Evolutionary conservation across 1,140 invertebrate genomes (phyloP), one percentile per base, ranked within the genome.

Genomic region (Helicoverpa zea): DNA sequence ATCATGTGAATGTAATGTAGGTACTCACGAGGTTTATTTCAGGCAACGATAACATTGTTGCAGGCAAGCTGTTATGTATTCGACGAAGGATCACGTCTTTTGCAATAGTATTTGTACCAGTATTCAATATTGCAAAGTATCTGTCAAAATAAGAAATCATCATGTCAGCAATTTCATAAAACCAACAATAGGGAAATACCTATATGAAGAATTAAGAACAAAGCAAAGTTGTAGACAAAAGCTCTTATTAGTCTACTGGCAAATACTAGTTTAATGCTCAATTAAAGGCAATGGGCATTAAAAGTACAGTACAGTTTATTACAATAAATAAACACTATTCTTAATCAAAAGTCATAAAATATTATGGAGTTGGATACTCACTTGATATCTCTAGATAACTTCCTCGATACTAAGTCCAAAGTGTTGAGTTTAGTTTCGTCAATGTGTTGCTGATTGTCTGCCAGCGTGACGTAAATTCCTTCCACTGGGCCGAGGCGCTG

Each of bases 91-190:
- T 83, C 29, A 76, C 66, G 18, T 80, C n/a, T 30, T 29, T 18
- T 0, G 74, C 81, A 59, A 47, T 72, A 43, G 43, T 52, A 35
- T 43, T 43, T 3, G 61, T 51, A 64, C 59, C 52, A 9, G 29
- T 61, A 5, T 54, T 61, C 16, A 78, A 74, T 30, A 89, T 56
- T 35, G 82, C 83, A 58, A 88, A 90, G 78, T 86, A 82, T 80
- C 87, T 90, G 61, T n/a, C 12, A 30, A 72, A 52, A 72, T 29
- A 54, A 63, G 9, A 43, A 23, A 54, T 56, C 77, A 35, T 68
- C 58, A 51, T 23, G 3, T 35, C 5, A 43, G 5, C 35, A 35
- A 35, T 35, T 35, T 35, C 3, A 3, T 35, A 7, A 35, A 7
- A 35, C 3, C 3, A 35, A 35, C 35, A 35, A 3, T 7, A 7